Percentiles rank a stretch among this genome's conserved stretches.
phyloP scores from a whole-genome alignment of 2,113 vertebrate species.

The Opisthocomus hoazin region DNA sequence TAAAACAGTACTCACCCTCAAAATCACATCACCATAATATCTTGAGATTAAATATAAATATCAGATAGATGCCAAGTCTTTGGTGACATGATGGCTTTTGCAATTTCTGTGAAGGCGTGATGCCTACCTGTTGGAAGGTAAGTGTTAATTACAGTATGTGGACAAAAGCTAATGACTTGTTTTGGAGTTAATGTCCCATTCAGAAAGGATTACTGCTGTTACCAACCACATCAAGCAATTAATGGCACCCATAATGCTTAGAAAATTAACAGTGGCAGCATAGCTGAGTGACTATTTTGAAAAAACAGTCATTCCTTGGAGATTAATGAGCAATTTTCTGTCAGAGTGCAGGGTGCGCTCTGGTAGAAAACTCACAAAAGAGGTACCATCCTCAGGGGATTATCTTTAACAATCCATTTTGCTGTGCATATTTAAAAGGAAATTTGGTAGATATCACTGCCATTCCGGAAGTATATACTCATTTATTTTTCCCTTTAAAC shows the following conservation, averaged over 20 bases:
- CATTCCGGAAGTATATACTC: conserved; percentile 35
- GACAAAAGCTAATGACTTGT: conserved; percentile 1
- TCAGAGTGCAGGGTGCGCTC: conserved; percentile 39
- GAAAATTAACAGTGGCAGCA: conserved; percentile 15
- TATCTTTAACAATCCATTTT: conserved; percentile 42
- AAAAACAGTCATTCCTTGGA: conserved; percentile 51
- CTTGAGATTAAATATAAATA: background rate
- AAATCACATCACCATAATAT: background rate
- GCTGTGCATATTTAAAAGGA: conserved; percentile 44
- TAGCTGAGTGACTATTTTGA: conserved; percentile 38
- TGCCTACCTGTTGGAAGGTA: background rate
- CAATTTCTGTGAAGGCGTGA: background rate
- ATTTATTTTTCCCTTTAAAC: conserved; percentile 42
- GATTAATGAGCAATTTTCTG: conserved; percentile 65
- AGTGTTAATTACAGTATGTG: conserved; percentile 34
- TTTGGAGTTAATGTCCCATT: conserved; percentile 41
- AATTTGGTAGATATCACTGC: conserved; percentile 18
- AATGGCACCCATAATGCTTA: conserved; percentile 34
- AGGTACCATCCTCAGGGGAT: background rate
- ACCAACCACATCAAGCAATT: conserved; percentile 49
- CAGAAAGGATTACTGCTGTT: background rate
- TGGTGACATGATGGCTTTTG: background rate
- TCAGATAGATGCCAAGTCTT: background rate
- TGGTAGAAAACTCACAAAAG: conserved; percentile 60
- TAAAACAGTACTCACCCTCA: background rate